Evolutionary conservation across 1,140 invertebrate genomes (phyloP), one percentile per base, ranked within the genome.

Genomic region (Colletes gigas): DNA sequence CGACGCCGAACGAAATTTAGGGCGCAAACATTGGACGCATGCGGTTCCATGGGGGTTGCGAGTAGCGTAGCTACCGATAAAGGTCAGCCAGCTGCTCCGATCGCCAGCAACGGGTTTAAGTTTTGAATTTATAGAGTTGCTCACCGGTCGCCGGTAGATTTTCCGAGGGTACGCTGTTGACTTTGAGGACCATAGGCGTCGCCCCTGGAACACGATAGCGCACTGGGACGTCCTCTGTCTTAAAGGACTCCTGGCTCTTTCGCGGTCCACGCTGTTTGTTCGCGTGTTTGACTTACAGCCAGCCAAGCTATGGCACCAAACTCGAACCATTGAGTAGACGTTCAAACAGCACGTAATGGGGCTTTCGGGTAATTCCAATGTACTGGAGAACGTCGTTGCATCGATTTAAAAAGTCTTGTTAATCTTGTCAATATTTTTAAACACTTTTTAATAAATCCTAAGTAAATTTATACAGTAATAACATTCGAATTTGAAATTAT

Each of bases 51-150:
- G 62, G 59, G 44, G 67, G 47, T 71, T 63, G 21, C 55, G 17
- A 82, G 70, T 78, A 69, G 70, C 74, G 52, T 57, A 68, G 21
- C 52, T 17, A 76, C 59, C 59, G 60, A 57, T 52, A 62, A 67
- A 44, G 69, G 77, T 60, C 47, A 67, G 62, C 59, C 14, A n/a
- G 59, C 55, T 19, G 67, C 17, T 57, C 30, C 70, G 44, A 74
- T 83, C 71, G 67, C 17, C 62, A 57, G 59, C 4, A 4, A 21
- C 4, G 12, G 30, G 81, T 73, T 86, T 78, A 86, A 87, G 85
- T 81, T 85, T 67, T 19, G 60, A 83, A 87, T 86, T 87, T 87
- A 86, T 83, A 39, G 69, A 44, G 70, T 81, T 78, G 54, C 65
- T 81, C 52, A 47, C 39, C 39, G 39, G 39, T 57, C 17, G 54